Base-by-base conservation (phyloP, 2,888 invertebrate genomes). In the Leucophenga maculata region DNA sequence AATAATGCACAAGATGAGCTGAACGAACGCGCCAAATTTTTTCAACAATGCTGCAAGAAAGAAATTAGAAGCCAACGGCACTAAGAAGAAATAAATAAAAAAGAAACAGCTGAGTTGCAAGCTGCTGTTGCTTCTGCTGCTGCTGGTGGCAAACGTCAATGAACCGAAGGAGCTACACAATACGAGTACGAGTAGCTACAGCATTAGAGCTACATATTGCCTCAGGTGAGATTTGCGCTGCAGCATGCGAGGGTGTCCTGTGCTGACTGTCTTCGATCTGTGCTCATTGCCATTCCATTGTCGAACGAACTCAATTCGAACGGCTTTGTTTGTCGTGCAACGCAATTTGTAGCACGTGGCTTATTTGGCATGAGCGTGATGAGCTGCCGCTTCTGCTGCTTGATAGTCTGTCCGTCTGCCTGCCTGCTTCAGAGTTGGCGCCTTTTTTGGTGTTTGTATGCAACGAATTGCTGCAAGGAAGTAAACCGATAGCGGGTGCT, bases 261-360 rank as follows among this genome's bases (percentile, higher is more conserved):
- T n/a, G 50, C 50, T n/a, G 18, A n/a, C 26, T 26, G 26, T 26
- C 26, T 26, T 16, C 16, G 6, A 16, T 70, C 69, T 71, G 67
- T 70, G 69, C 44, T 50, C 64, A 48, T 71, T 72, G 69, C 69
- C 26, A 26, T 13, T 46, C 48, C 48, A 52, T 44, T 50, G 20
- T n/a, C 22, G 13, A 39, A 6, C 22, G 13, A 39, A 6, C 2
- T 26, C 39, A 6, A 8, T 39, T 39, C 39, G 39, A 39, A 39
- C 39, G 39, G 48, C 50, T 50, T 44, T 46, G 50, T 39, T 44
- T 46, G 50, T 39, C 39, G 60, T 60, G 60, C 22, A 18, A 44
- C 48, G 54, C 75, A 81, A 78, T 79, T 79, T 75, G 75, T 76
- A 83, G 86, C 83, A 85, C 83, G 83, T 83, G 83, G 77, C 84